Percentiles rank a stretch among this genome's conserved stretches.
phyloP scores from a whole-genome alignment of 2,113 vertebrate genomes.

The Neogobius melanostomus region DNA sequence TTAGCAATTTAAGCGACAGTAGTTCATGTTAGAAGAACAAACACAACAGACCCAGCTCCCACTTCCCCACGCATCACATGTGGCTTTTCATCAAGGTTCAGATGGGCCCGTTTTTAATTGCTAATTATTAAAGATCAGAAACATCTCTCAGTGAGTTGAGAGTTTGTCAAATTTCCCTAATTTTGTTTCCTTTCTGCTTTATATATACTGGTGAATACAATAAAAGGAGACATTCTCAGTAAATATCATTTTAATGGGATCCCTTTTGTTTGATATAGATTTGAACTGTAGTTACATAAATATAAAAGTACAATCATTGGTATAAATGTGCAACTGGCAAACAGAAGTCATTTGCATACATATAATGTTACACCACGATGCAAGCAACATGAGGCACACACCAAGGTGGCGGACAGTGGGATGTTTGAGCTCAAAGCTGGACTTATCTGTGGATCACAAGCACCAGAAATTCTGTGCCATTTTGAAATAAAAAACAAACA shows the following conservation, averaged over 20 bases:
- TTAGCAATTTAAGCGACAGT: too few relatives aligned
- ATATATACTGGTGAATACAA: too few relatives aligned
- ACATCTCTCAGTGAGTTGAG: too few relatives aligned
- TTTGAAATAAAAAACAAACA: too few relatives aligned
- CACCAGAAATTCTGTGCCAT: neutral
- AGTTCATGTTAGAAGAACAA: too few relatives aligned
- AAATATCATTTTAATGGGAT: constrained; percentile 64
- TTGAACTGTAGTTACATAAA: constrained; percentile 74
- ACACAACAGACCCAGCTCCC: too few relatives aligned
- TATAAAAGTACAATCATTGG: constrained; percentile 83
- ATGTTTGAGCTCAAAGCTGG: constrained; percentile 31
- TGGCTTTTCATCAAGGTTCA: too few relatives aligned
- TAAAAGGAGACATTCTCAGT: constrained; percentile 31
- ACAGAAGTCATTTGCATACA: constrained; percentile 75
- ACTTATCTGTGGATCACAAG: constrained; percentile 46
- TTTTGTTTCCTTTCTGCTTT: too few relatives aligned
- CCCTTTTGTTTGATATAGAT: constrained; percentile 55
- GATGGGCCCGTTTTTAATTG: too few relatives aligned
- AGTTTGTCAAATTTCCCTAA: too few relatives aligned
- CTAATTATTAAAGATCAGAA: too few relatives aligned
- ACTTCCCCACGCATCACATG: too few relatives aligned
- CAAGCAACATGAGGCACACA: constrained; percentile 68
- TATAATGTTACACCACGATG: constrained; percentile 65
- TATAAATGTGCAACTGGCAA: constrained; percentile 84
- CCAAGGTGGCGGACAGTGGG: constrained; percentile 17